These are phyloP conservation scores for Anoplius nigerrimus DNA, from an alignment of 2,888 invertebrate species.

Conservation along the genomic window DNA sequence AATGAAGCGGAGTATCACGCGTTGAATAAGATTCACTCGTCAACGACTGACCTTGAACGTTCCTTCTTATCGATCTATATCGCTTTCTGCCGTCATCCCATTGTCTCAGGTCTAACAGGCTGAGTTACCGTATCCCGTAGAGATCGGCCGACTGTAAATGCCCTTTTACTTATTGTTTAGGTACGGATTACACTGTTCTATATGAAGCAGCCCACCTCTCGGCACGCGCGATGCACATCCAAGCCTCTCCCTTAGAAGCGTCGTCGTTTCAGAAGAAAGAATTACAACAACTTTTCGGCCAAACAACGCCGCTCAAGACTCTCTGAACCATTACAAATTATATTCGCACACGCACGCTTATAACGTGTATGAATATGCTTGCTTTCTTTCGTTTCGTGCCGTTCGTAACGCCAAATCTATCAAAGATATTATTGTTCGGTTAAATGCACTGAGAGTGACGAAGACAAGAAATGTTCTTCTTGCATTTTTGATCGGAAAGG, in stretches of 20 bases:
- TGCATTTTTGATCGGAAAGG: slow-evolving; percentile 13
- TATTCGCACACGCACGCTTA: no score
- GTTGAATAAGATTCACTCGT: no score
- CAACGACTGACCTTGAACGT: slow-evolving; percentile 14
- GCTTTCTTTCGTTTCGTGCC: no score
- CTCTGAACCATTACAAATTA: no score
- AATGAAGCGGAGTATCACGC: no score
- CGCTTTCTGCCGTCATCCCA: background rate
- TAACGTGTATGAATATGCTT: no score
- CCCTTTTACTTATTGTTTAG: slow-evolving; percentile 73
- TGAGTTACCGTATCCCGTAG: slow-evolving; percentile 45
- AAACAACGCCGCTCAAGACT: no score
- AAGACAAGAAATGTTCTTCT: slow-evolving; percentile 6
- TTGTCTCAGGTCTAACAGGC: slow-evolving; percentile 10
- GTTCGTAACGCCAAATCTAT: background rate
- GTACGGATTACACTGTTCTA: slow-evolving; percentile 71
- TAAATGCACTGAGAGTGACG: background rate
- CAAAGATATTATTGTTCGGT: background rate
- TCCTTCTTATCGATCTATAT: slow-evolving; percentile 9
- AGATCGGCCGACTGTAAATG: slow-evolving; percentile 71
- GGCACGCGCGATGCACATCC: slow-evolving; percentile 65
- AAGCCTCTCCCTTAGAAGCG: slow-evolving; percentile 56
- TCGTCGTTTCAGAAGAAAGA: slow-evolving; percentile 47
- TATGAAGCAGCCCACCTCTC: slow-evolving; percentile 71
- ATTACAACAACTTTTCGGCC: background rate